Conservation (phyloP, 2,797 vertebrate species). For the Eulemur coronatus region DNA sequence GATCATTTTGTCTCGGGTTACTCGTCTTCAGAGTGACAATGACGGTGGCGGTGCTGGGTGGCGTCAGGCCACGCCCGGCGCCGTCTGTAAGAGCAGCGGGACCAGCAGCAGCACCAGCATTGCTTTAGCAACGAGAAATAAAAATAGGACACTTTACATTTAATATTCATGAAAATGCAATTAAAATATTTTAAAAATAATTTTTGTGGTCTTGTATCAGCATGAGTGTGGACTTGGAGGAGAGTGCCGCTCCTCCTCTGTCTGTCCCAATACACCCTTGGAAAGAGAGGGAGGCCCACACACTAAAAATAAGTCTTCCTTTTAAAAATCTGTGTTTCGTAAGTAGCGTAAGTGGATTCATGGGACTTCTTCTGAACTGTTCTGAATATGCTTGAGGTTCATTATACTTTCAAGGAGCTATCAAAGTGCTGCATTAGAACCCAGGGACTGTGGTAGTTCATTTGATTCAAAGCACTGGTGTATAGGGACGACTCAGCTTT, state of each 20-base stretch:
- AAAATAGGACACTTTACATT: not conserved
- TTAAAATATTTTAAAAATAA: not conserved
- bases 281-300: not conserved
- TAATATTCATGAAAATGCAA: not conserved
- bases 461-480: not conserved
- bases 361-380: not conserved
- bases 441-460: not conserved
- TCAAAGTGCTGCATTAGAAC: not conserved
- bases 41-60: no score
- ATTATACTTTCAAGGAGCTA: conserved; percentile 36
- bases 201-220: no score
- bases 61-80: no score
- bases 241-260: not conserved
- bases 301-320: conserved; percentile 17
- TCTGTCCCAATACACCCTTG: not conserved
- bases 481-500: not conserved
- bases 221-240: no score
- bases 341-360: conserved; percentile 8
- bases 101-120: no score
- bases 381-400: conserved; percentile 44
- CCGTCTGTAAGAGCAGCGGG: no score
- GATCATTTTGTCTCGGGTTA: not conserved
- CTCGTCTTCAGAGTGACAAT: not conserved
- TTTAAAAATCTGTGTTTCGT: not conserved
- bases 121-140: not conserved